Evolutionary conservation across 2,888 invertebrate species (phyloP).

Genomic region (Liodrosophila aerea): DNA sequence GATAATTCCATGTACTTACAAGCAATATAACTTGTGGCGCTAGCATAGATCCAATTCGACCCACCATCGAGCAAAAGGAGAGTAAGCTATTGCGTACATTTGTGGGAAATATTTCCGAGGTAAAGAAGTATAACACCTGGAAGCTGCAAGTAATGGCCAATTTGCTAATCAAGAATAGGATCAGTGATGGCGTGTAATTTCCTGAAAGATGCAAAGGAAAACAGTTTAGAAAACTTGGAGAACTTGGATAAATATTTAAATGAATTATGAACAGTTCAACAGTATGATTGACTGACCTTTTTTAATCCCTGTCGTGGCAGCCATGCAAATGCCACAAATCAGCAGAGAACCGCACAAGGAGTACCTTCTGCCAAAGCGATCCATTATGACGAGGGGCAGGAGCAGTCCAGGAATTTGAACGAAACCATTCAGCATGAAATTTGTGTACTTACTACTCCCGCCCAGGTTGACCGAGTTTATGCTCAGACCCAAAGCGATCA

Average conservation of each 20-base stretch:
- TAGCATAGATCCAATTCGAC: slow-evolving; percentile 87
- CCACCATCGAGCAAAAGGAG: slow-evolving; percentile 87
- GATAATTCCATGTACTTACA: slow-evolving; percentile 46
- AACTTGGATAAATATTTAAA: too few relatives aligned
- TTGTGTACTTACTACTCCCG: slow-evolving; percentile 89
- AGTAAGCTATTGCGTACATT: slow-evolving; percentile 86
- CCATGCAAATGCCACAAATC: slow-evolving; percentile 84
- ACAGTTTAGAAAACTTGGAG: too few relatives aligned
- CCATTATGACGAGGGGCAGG: slow-evolving; percentile 85
- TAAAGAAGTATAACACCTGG: slow-evolving; percentile 87
- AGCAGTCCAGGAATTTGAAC: slow-evolving; percentile 90
- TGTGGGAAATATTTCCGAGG: slow-evolving; percentile 89
- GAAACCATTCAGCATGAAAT: slow-evolving; percentile 85
- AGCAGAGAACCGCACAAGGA: slow-evolving; percentile 86
- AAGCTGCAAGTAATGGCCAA: slow-evolving; percentile 87
- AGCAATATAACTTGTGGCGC: slow-evolving; percentile 88
- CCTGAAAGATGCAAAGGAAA: too few relatives aligned
- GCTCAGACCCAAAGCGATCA: slow-evolving; percentile 91
- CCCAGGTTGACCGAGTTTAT: slow-evolving; percentile 89
- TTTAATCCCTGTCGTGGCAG: slow-evolving; percentile 70
- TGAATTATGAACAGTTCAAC: too few relatives aligned
- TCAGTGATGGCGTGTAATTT: slow-evolving; percentile 83
- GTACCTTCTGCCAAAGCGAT: slow-evolving; percentile 86
- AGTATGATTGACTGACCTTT: too few relatives aligned
- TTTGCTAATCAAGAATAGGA: slow-evolving; percentile 85